A percentile compares a stretch with the other conserved stretches of the same genome.
Evolutionary conservation across 2,888 invertebrate species (phyloP).

Genomic region (Aphodius sticticus): DNA sequence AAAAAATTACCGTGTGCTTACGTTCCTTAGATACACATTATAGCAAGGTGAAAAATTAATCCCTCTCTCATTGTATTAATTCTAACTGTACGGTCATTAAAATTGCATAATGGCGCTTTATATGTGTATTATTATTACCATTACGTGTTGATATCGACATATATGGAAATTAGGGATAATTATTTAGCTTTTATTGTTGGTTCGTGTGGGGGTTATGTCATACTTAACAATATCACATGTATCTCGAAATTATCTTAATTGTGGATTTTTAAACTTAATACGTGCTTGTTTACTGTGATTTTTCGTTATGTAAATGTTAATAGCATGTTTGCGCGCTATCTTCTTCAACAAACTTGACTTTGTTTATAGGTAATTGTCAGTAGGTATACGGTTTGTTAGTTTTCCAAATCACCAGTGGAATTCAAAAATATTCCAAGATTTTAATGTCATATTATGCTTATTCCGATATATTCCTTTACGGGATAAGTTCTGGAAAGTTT

Average conservation of each 20-base stretch:
- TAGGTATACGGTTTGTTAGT: neutral
- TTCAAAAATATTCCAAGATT: neutral
- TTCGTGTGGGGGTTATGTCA: neutral
- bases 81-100: neutral
- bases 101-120: neutral
- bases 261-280: neutral
- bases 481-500: too few relatives aligned
- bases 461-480: too few relatives aligned
- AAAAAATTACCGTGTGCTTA: neutral
- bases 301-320: neutral
- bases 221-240: neutral
- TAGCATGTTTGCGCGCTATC: neutral
- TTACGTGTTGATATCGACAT: neutral
- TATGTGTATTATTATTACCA: neutral
- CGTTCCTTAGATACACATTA: neutral
- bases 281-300: neutral
- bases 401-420: neutral
- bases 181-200: neutral
- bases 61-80: neutral
- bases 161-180: neutral
- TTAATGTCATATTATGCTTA: too few relatives aligned
- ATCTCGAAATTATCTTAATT: conserved; percentile 4
- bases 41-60: neutral
- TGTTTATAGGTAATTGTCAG: neutral
- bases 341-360: neutral